Conservation (phyloP, 2,797 vertebrate genomes). For the Botia kubotai region DNA sequence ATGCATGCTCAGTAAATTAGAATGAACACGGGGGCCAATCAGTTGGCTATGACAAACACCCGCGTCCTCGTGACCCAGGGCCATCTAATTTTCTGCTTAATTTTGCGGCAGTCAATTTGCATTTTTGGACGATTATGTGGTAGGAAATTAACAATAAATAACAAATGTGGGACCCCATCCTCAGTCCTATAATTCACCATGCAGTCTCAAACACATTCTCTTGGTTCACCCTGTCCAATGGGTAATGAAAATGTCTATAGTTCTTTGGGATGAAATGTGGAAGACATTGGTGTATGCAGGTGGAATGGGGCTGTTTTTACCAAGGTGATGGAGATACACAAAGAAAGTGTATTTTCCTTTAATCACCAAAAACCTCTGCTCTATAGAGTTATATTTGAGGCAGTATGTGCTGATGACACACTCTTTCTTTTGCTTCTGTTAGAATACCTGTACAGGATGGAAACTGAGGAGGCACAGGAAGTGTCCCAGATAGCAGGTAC, state of each 20-base stretch:
- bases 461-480: conserved; percentile 95
- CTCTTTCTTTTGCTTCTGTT: conserved; percentile 50
- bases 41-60: conserved; percentile 90
- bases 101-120: conserved; percentile 99
- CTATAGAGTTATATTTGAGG: conserved; percentile 81
- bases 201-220: conserved; percentile 44
- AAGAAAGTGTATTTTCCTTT: conserved; percentile 74
- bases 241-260: conserved; percentile 94
- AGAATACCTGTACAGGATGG: conserved; percentile 96
- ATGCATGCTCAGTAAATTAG: conserved; percentile 99
- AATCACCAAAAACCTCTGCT: conserved; percentile 68
- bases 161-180: conserved; percentile 91
- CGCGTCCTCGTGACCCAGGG: conserved; percentile 96
- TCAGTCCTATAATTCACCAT: conserved; percentile 57
- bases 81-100: conserved; percentile 99
- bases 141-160: conserved; percentile 99
- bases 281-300: conserved; percentile 85
- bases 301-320: conserved; percentile 83
- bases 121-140: conserved; percentile 99
- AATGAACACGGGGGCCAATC: conserved; percentile 97
- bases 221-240: conserved; percentile 68
- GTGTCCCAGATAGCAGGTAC: conserved; percentile 97
- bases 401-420: conserved; percentile 85
- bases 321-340: conserved; percentile 79
- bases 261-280: conserved; percentile 95